phyloP scores from a whole-genome alignment of 2,888 invertebrate genomes.

The Leucophenga maculata region DNA sequence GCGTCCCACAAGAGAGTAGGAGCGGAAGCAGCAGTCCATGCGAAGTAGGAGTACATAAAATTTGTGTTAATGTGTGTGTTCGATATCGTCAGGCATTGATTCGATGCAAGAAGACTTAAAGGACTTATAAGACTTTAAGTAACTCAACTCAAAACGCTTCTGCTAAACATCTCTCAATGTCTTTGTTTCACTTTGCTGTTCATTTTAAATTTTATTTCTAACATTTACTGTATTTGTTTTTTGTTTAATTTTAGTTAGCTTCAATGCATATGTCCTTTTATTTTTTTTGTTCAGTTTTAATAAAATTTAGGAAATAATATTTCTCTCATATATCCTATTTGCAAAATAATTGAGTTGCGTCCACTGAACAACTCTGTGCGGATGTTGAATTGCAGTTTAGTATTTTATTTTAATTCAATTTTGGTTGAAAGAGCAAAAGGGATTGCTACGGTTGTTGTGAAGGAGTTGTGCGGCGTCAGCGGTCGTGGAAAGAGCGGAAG shows the following conservation, averaged over 20 bases:
- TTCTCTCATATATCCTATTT: background rate
- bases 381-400: background rate
- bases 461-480: no score
- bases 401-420: background rate
- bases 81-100: no score
- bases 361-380: background rate
- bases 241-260: no score
- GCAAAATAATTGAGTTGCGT: slow-evolving; percentile 2
- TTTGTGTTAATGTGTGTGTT: no score
- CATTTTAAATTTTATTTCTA: background rate
- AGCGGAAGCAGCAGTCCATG: no score
- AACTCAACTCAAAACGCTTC: no score
- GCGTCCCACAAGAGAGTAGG: no score
- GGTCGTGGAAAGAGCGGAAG: slow-evolving; percentile 25
- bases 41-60: no score
- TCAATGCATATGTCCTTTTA: no score
- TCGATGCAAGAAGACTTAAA: no score
- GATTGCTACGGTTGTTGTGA: no score
- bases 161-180: background rate
- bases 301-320: background rate
- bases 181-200: background rate
- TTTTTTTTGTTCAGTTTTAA: background rate
- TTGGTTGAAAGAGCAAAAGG: background rate
- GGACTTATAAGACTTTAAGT: no score
- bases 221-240: background rate